Percentiles rank a stretch among this genome's conserved stretches.
phyloP scores from a whole-genome alignment of 2,888 invertebrate genomes.

The Macrophya annulata region DNA sequence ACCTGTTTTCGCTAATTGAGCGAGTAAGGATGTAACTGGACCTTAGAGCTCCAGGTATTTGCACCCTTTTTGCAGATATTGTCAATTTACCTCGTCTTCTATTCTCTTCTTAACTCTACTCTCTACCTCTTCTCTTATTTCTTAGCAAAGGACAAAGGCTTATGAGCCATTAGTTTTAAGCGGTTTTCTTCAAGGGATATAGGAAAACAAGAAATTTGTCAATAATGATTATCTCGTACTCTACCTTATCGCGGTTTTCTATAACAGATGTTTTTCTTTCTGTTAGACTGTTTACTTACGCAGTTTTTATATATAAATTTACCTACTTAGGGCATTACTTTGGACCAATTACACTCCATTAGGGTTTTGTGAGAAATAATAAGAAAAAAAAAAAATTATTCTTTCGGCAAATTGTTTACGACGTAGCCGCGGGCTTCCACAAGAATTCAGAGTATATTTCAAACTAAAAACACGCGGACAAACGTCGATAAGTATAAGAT shows the following conservation, averaged over 20 bases:
- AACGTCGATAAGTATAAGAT: slow-evolving; percentile 50
- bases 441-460: neutral
- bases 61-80: slow-evolving; percentile 74
- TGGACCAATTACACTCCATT: slow-evolving; percentile 40
- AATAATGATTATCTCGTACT: neutral
- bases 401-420: neutral
- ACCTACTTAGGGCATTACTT: slow-evolving; percentile 30
- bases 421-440: neutral
- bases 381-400: neutral
- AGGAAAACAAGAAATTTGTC: neutral
- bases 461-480: slow-evolving; percentile 26
- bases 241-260: slow-evolving; percentile 14
- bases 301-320: neutral
- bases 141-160: slow-evolving; percentile 31
- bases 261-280: neutral
- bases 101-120: slow-evolving; percentile 63
- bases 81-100: slow-evolving; percentile 65
- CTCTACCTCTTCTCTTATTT: neutral
- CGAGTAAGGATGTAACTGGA: slow-evolving; percentile 79
- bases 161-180: neutral
- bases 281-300: neutral
- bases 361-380: neutral
- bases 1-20: slow-evolving; percentile 79
- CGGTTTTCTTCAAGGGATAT: neutral
- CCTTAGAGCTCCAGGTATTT: slow-evolving; percentile 78